A percentile compares a stretch with the other conserved stretches of the same genome.
Evolutionary conservation across 2,797 vertebrate genomes (phyloP).

Genomic region (Etheostoma perlongum): DNA sequence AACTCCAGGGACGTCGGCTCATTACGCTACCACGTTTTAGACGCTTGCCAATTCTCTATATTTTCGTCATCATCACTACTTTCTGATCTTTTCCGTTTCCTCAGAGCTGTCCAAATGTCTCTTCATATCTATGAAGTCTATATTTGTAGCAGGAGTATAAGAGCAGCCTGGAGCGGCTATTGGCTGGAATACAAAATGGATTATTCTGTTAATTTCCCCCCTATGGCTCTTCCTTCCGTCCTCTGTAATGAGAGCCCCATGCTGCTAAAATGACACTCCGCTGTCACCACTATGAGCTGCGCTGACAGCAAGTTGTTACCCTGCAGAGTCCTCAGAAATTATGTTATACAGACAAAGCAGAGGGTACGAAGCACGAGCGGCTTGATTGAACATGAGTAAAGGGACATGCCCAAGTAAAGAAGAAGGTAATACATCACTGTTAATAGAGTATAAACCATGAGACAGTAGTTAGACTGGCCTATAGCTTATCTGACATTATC

Average conservation of each 20-base stretch:
- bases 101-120: conserved; percentile 31
- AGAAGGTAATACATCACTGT: conserved; percentile 23
- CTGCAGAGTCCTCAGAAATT: conserved; percentile 25
- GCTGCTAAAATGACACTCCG: conserved; percentile 46
- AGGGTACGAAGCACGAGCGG: background rate
- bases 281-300: conserved; percentile 22
- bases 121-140: conserved; percentile 29
- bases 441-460: background rate
- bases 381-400: conserved; percentile 7
- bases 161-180: conserved; percentile 17
- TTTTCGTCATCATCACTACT: conserved; percentile 11
- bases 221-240: conserved; percentile 36
- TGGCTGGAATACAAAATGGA: conserved; percentile 47
- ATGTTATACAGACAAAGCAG: conserved; percentile 19
- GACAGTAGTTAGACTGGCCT: conserved; percentile 5
- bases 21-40: background rate
- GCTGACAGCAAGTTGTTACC: conserved; percentile 35
- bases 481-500: background rate
- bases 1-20: no score
- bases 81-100: conserved; percentile 17
- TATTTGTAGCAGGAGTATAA: conserved; percentile 16
- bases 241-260: conserved; percentile 45
- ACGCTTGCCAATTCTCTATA: conserved; percentile 10
- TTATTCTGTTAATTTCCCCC: conserved; percentile 62
- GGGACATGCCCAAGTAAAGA: background rate